phyloP scores from a whole-genome alignment of 2,797 vertebrate genomes.

The Margarornis squamiger region DNA sequence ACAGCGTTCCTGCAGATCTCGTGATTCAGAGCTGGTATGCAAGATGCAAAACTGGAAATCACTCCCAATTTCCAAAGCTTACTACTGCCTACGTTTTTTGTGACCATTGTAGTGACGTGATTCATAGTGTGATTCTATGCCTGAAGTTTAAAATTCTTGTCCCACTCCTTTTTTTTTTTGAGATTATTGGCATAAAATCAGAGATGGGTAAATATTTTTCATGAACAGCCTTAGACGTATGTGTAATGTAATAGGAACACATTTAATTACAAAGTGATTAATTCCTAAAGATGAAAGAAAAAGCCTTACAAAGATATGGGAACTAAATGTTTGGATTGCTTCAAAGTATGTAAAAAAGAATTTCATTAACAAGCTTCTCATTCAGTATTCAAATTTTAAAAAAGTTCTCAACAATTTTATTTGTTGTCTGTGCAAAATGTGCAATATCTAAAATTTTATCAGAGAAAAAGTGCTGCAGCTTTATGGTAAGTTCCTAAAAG shows the following conservation, averaged over 20 bases:
- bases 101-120: neutral
- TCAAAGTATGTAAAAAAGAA: neutral
- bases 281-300: neutral
- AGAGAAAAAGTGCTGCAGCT: neutral
- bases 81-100: neutral
- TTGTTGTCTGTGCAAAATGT: neutral
- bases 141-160: neutral
- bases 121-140: neutral
- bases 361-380: neutral
- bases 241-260: neutral
- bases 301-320: neutral
- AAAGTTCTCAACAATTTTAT: neutral
- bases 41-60: neutral
- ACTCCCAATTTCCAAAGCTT: neutral
- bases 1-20: rapidly evolving
- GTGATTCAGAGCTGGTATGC: neutral
- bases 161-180: neutral
- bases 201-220: neutral
- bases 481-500: neutral
- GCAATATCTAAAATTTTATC: neutral
- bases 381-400: neutral
- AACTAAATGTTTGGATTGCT: neutral
- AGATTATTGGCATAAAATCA: neutral
- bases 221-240: rapidly evolving
- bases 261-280: neutral